phyloP scores from a whole-genome alignment of 2,797 vertebrate genomes.

The Silurus aristotelis region DNA sequence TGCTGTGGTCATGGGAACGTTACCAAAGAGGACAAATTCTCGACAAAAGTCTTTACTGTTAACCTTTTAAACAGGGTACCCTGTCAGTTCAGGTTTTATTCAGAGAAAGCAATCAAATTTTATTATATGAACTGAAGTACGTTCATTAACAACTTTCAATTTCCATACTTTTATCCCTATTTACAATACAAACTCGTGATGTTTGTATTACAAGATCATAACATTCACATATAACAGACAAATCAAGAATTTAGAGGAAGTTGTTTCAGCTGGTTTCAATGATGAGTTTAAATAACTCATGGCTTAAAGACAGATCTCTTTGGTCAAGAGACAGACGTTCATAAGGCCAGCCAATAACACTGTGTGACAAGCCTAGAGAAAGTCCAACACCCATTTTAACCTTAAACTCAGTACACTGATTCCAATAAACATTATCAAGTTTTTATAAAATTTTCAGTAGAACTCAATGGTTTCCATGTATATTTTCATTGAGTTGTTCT shows the following conservation, averaged over 20 bases:
- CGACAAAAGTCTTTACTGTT: conserved; percentile 30
- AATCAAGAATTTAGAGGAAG: not conserved
- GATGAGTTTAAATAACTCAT: not conserved
- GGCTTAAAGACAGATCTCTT: not conserved
- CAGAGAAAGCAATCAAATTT: conserved; percentile 25
- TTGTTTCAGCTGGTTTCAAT: not conserved
- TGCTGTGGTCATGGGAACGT: conserved; percentile 37
- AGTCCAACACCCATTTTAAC: not conserved
- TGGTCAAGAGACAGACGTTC: not conserved
- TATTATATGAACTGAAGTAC: not conserved
- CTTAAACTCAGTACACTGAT: not conserved
- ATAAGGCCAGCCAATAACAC: not conserved
- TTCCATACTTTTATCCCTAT: conserved; percentile 5
- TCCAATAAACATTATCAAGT: not conserved
- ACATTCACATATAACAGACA: not conserved
- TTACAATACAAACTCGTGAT: not conserved
- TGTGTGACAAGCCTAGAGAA: not conserved
- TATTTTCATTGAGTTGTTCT: not conserved
- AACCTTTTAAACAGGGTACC: conserved; percentile 17
- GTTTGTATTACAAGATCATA: conserved; percentile 12
- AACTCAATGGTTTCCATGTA: not conserved
- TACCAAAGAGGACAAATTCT: conserved; percentile 38
- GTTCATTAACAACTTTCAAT: not conserved
- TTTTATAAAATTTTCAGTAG: not conserved
- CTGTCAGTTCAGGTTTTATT: conserved; percentile 1